Conservation (phyloP, 2,888 invertebrate genomes). For the Pyrrhopygopsis socrates region DNA sequence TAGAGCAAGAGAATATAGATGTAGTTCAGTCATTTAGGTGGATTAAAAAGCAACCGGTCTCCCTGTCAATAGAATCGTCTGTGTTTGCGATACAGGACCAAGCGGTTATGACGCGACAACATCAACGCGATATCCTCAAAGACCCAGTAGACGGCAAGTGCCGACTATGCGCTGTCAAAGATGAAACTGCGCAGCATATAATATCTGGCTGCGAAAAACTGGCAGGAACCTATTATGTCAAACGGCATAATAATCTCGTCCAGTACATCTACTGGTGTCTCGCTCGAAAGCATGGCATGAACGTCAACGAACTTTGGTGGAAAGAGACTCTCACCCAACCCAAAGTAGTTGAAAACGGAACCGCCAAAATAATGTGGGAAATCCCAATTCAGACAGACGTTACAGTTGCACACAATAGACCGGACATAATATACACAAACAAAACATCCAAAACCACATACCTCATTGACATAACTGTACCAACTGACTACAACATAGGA, state of each 20-base stretch:
- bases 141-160: slow-evolving; percentile 59
- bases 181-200: slow-evolving; percentile 59
- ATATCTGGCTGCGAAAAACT: slow-evolving; percentile 68
- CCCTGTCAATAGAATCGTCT: slow-evolving; percentile 29
- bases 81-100: slow-evolving; percentile 60
- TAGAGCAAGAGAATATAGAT: slow-evolving; percentile 42
- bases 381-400: slow-evolving; percentile 66
- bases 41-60: slow-evolving; percentile 33
- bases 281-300: slow-evolving; percentile 91
- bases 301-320: slow-evolving; percentile 24
- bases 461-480: slow-evolving; percentile 49
- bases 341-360: slow-evolving; percentile 51
- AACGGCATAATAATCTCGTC: slow-evolving; percentile 63
- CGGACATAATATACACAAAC: slow-evolving; percentile 1
- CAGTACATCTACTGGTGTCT: slow-evolving; percentile 14
- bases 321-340: slow-evolving; percentile 13
- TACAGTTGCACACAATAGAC: slow-evolving; percentile 62
- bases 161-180: slow-evolving; percentile 44
- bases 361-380: slow-evolving; percentile 55
- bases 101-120: slow-evolving; percentile 51
- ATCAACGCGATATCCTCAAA: slow-evolving; percentile 45
- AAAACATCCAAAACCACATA: slow-evolving; percentile 41
- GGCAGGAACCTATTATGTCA: slow-evolving; percentile 63
- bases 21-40: slow-evolving; percentile 20
- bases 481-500: not conserved